Evolutionary conservation across 2,888 invertebrate species (phyloP).

Genomic region (Eristalis pertinax): DNA sequence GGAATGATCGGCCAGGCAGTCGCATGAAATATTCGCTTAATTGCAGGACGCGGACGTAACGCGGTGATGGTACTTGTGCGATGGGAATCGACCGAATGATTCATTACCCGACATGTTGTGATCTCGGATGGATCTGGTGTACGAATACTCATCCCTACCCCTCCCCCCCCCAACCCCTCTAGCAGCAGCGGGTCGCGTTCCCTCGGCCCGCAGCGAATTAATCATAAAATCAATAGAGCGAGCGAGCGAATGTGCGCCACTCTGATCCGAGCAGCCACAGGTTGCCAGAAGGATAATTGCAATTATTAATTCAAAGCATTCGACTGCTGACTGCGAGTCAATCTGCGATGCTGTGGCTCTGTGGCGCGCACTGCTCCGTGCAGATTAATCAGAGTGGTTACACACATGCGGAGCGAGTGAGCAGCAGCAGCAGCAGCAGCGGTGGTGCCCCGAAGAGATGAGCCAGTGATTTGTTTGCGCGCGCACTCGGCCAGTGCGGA

Average conservation of each 20-base stretch:
- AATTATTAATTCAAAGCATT: conserved; percentile 66
- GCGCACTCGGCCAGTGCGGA: background rate
- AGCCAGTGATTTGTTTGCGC: conserved; percentile 63
- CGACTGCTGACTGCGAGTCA: conserved; percentile 38
- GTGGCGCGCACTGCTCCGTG: conserved; percentile 22
- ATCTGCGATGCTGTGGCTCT: background rate
- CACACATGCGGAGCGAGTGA: conserved; percentile 17
- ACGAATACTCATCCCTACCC: background rate
- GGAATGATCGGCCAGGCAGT: background rate
- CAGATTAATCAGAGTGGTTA: conserved; percentile 64
- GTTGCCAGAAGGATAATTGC: conserved; percentile 69
- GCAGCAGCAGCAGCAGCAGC: conserved; percentile 1
- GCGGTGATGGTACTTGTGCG: conserved; percentile 41
- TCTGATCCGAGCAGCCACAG: conserved; percentile 30
- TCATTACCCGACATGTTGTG: conserved; percentile 68
- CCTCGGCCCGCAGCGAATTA: conserved; percentile 41
- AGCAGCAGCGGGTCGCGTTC: too few species aligned
- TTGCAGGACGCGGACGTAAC: conserved; percentile 52
- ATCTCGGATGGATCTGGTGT: conserved; percentile 19
- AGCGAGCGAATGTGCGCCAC: too few species aligned
- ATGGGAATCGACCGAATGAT: conserved; percentile 49
- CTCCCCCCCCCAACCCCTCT: too few species aligned
- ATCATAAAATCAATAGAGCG: conserved; percentile 64
- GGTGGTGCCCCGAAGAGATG: conserved; percentile 65
- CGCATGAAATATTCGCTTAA: conserved; percentile 23